Evolutionary conservation across 2,888 invertebrate species (phyloP), one percentile per base, ranked within the genome.

Genomic region (Drosophila parthenogenetica): DNA sequence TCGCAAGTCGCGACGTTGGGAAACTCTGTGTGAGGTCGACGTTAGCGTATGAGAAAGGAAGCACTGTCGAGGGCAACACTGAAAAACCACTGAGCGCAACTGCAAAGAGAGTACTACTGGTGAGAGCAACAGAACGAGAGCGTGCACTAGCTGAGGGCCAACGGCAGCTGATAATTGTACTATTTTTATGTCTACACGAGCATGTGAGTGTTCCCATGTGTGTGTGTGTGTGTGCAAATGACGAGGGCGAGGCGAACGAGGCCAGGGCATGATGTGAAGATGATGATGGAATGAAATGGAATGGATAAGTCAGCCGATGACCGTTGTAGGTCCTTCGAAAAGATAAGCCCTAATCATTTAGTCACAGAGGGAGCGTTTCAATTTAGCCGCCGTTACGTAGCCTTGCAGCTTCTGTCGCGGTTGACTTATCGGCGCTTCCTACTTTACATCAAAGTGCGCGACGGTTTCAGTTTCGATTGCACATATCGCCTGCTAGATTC

Each of bases 341-440:
- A 79, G 87, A 87, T 88, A 89, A 85, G 84, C 82, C 76, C 73
- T 82, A 85, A 81, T 89, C 87, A 78, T 77, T 90, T 83, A 80
- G 85, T 81, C 80, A 81, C 77, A 84, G 69, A 64, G 57, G 49
- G 67, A 51, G 46, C 59, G 43, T 71, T 71, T 82, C 69, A 75
- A 75, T 75, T 77, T 73, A 68, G 55, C 67, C 63, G 77, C 62
- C 62, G 42, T 22, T 17, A 32, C 48, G 22, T 61, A 69, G 75
- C 75, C 78, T 69, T 77, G 74, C 40, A 65, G 69, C 48, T 57
- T 42, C 49, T 67, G 71, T 32, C 53, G 73, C 51, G 51, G 72
- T 50, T 68, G 45, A 40, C 77, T 77, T 77, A 75, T 72, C 74
- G 77, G 63, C 74, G 74, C 77, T 75, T 75, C 74, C 77, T 75